Evolutionary conservation across 2,888 invertebrate species (phyloP), one percentile per base, ranked within the genome.

Genomic region (Thymelicus lineola): DNA sequence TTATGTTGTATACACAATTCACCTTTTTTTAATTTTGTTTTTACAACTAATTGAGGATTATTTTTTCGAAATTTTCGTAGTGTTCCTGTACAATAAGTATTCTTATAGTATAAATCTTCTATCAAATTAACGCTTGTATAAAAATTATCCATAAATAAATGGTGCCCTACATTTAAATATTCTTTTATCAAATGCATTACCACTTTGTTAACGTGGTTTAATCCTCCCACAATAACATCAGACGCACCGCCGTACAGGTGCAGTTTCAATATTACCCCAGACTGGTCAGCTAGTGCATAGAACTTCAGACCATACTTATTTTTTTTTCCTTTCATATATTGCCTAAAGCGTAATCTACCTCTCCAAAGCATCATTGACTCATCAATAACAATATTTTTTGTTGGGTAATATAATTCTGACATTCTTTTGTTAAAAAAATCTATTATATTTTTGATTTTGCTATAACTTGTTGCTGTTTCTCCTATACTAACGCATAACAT

Each of bases 121-220:
- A 69, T 61, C 45, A 75, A 73, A 74, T 72, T 38, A 38, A 38
- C 38, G 38, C 38, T 38, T 38, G 38, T 38, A 38, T 38, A 38
- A 38, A 38, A 38, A 65, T 72, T 75, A 62, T 75, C 75, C 45
- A 75, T 57, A 46, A 74, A 74, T 42, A 75, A 72, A 73, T 74
- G 69, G 45, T 75, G 75, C 67, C 75, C 75, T 61, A 61, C 72
- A 71, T 73, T 73, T 50, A 75, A 60, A 72, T 59, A 73, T 20
- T 66, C 45, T 35, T 50, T 14, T 38, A 74, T 60, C 64, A 75
- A 63, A 58, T 70, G 71, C 6, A 65, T 42, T 15, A 75, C 74
- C 17, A 75, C 75, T 69, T 74, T 75, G 70, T 75, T 60, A 45
- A 74, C 75, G 53, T 75, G 74, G 61, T 75, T 74, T 71, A 45